Percentiles rank a stretch among this genome's conserved stretches.
phyloP scores from a whole-genome alignment of 1,140 invertebrate species.

The Lepidostoma basale region DNA sequence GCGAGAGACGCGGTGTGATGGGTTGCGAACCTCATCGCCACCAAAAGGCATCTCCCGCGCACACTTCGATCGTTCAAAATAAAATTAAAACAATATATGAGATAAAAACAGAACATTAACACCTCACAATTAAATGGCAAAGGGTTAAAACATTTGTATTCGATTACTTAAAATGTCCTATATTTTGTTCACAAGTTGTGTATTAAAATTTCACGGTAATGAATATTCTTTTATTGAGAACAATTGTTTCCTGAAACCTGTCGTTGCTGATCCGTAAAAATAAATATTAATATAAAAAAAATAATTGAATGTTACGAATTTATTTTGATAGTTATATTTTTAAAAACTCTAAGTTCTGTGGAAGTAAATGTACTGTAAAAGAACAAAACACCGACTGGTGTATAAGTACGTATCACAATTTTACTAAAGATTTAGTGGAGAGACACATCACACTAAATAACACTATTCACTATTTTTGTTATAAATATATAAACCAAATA shows the following conservation, averaged over 20 bases:
- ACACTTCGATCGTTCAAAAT: too few species aligned
- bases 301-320: too few species aligned
- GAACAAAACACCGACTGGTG: background rate
- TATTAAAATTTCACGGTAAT: background rate
- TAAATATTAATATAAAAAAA: background rate
- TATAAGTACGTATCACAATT: slow-evolving; percentile 39
- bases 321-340: background rate
- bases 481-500: too few species aligned
- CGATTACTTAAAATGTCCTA: too few species aligned
- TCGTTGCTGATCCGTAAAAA: background rate
- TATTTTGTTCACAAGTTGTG: background rate
- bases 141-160: too few species aligned
- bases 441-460: background rate
- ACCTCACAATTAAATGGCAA: too few species aligned
- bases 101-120: too few species aligned
- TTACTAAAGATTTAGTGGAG: slow-evolving; percentile 27
- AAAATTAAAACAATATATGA: too few species aligned
- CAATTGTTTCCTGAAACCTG: too few species aligned
- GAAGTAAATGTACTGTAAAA: background rate
- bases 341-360: background rate
- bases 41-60: too few species aligned
- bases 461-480: slow-evolving; percentile 28
- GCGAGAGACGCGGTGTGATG: too few species aligned
- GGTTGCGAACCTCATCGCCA: too few species aligned
- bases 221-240: background rate